A percentile compares a stretch with the other conserved stretches of the same genome.
Evolutionary conservation across 2,888 invertebrate genomes (phyloP).

Genomic region (Fragum sueziense): DNA sequence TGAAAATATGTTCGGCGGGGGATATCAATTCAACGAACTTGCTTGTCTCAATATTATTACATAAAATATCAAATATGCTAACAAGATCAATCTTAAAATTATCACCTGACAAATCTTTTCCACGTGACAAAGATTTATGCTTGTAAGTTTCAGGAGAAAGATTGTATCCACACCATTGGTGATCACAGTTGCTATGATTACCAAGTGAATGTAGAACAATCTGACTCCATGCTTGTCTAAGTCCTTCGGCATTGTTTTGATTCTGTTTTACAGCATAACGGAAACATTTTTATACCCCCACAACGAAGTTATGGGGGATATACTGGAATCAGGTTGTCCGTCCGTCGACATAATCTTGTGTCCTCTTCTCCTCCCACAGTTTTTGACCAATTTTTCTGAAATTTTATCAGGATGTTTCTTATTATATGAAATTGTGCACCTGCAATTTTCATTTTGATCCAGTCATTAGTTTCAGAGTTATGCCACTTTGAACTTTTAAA

Average conservation of each 20-base stretch:
- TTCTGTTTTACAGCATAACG: slow-evolving; percentile 3
- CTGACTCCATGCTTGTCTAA: background rate
- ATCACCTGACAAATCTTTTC: slow-evolving; percentile 22
- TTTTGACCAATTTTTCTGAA: no score
- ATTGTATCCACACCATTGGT: background rate
- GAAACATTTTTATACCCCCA: background rate
- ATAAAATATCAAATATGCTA: background rate
- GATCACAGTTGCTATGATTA: background rate
- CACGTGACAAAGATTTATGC: slow-evolving; percentile 19
- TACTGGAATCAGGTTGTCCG: no score
- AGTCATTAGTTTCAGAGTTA: no score
- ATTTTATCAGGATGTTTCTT: no score
- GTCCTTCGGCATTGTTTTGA: background rate
- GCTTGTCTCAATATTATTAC: background rate
- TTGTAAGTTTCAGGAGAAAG: background rate
- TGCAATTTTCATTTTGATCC: no score
- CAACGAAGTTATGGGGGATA: no score
- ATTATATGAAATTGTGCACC: no score
- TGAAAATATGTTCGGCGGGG: no score
- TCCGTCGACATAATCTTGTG: no score
- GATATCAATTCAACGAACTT: no score
- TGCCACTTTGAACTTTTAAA: no score
- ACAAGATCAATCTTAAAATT: background rate
- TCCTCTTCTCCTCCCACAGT: no score
- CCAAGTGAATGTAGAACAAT: slow-evolving; percentile 3